A percentile compares a stretch with the other conserved stretches of the same genome.
phyloP scores from a whole-genome alignment of 2,888 invertebrate genomes.

The Netelia melanura region DNA sequence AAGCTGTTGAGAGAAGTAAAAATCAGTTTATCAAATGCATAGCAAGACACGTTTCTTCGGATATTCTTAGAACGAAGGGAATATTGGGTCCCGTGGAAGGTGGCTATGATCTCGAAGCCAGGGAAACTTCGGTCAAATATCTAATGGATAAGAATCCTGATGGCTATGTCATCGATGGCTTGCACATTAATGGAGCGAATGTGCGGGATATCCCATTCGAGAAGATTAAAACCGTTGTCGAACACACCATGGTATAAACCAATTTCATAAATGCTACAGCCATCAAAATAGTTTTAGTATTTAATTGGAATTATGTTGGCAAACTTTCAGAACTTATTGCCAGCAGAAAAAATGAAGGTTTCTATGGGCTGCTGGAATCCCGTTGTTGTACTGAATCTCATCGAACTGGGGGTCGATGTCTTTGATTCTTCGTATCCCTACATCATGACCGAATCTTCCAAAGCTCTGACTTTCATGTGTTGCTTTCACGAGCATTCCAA shows the following conservation, averaged over 20 bases:
- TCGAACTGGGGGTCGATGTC: slow-evolving; percentile 93
- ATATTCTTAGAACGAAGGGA: slow-evolving; percentile 85
- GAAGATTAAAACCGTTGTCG: slow-evolving; percentile 87
- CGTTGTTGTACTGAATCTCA: slow-evolving; percentile 89
- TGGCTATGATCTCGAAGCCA: slow-evolving; percentile 89
- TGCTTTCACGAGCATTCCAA: slow-evolving; percentile 74
- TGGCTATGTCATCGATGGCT: slow-evolving; percentile 93
- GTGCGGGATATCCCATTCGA: slow-evolving; percentile 86
- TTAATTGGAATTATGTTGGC: background rate
- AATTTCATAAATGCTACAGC: background rate
- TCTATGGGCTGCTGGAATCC: slow-evolving; percentile 94
- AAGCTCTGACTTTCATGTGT: slow-evolving; percentile 89
- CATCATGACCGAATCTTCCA: slow-evolving; percentile 89
- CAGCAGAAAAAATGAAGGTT: slow-evolving; percentile 89
- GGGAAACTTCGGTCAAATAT: slow-evolving; percentile 88
- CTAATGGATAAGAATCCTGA: slow-evolving; percentile 87
- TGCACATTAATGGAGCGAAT: slow-evolving; percentile 90
- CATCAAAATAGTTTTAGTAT: background rate
- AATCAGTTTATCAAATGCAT: slow-evolving; percentile 90
- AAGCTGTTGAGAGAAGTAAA: slow-evolving; percentile 90
- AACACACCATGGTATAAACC: slow-evolving; percentile 87
- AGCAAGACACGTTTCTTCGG: slow-evolving; percentile 87
- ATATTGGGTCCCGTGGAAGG: slow-evolving; percentile 91
- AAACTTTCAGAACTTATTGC: slow-evolving; percentile 87
- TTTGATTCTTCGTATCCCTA: slow-evolving; percentile 95